Conservation (phyloP, 2,113 vertebrate species). For the Aphelocoma coerulescens region DNA sequence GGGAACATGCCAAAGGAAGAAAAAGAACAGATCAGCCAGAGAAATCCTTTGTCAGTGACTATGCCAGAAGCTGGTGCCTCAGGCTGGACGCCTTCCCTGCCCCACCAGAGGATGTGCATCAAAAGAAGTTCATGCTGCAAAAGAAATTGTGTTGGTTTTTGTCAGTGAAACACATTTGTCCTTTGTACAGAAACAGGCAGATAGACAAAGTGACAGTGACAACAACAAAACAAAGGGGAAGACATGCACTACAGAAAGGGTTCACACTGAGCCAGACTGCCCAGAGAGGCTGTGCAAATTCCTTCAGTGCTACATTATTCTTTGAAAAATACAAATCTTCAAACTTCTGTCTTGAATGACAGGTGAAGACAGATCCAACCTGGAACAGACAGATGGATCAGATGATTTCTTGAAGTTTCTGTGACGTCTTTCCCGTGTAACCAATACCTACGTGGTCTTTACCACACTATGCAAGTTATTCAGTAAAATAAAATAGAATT, state of each 20-base stretch:
- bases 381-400: not conserved
- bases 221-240: not conserved
- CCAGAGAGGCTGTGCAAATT: not conserved
- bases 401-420: not conserved
- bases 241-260: not conserved
- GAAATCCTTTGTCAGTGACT: not conserved
- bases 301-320: not conserved
- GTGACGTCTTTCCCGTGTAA: not conserved
- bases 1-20: not conserved
- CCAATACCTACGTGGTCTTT: rapidly evolving
- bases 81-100: not conserved
- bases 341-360: not conserved
- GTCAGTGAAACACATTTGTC: not conserved
- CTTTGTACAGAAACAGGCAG: not conserved
- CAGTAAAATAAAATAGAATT: not conserved
- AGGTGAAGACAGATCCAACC: not conserved
- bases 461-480: not conserved
- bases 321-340: not conserved
- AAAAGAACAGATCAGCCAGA: not conserved
- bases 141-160: not conserved
- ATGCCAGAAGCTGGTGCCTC: not conserved
- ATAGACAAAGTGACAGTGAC: not conserved
- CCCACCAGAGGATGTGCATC: not conserved
- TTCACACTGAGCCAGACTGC: not conserved
- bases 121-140: not conserved